Percentiles rank a stretch among this genome's conserved stretches.
phyloP scores from a whole-genome alignment of 2,888 invertebrate genomes.

The Pseudolycoriella hygida region DNA sequence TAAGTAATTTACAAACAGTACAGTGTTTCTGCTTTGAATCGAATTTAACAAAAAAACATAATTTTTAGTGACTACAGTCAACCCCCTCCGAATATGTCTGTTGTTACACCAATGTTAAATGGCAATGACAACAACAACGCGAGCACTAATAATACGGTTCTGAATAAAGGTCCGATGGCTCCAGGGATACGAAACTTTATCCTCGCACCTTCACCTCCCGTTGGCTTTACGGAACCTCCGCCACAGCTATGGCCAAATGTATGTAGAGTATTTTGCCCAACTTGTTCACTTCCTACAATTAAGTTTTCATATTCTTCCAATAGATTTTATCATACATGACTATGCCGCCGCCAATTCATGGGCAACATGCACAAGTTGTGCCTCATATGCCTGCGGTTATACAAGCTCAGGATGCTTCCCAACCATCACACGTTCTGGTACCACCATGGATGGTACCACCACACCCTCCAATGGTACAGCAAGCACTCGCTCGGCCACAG shows the following conservation, averaged over 20 bases:
- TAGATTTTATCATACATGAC: slow-evolving; percentile 7
- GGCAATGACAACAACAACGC: slow-evolving; percentile 14
- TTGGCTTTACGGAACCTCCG: slow-evolving; percentile 17
- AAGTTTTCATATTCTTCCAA: background rate
- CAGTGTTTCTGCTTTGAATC: no score
- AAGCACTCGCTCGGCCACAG: no score
- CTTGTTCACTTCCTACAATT: background rate
- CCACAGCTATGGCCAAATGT: slow-evolving; percentile 1
- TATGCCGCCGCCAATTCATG: slow-evolving; percentile 19
- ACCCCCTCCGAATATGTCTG: slow-evolving; percentile 18
- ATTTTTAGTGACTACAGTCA: slow-evolving; percentile 21
- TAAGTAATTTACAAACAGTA: background rate
- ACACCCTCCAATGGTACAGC: slow-evolving; percentile 21
- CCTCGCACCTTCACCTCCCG: slow-evolving; percentile 16
- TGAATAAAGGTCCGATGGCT: slow-evolving; percentile 20
- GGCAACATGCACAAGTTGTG: slow-evolving; percentile 15
- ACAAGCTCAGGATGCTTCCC: slow-evolving; percentile 4
- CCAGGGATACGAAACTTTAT: slow-evolving; percentile 25
- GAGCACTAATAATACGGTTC: slow-evolving; percentile 11
- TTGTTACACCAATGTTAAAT: slow-evolving; percentile 18
- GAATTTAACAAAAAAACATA: slow-evolving; percentile 40
- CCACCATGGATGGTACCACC: slow-evolving; percentile 7
- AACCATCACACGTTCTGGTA: background rate
- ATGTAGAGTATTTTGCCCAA: background rate
- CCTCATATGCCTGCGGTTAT: slow-evolving; percentile 8